Percentiles rank a stretch among this genome's conserved stretches.
Conservation (phyloP, 2,113 vertebrate genomes). For the human region GRCh38 chr11:99023001-99023500, state of each 20-base stretch:
- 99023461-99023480: slow-evolving; percentile 51
- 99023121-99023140: background rate
- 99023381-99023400: slow-evolving; percentile 64
- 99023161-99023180: background rate
- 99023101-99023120: slow-evolving; percentile 1
- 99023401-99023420: slow-evolving; percentile 58
- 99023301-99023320: slow-evolving; percentile 60
- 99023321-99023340: slow-evolving; percentile 72
- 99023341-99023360: slow-evolving; percentile 32
- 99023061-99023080: background rate
- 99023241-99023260: slow-evolving; percentile 63
- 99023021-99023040: background rate
- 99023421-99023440: slow-evolving; percentile 73
- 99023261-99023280: slow-evolving; percentile 62
- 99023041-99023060: background rate
- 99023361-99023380: slow-evolving; percentile 58
- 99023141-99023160: background rate
- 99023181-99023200: background rate
- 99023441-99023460: slow-evolving; percentile 83
- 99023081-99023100: slow-evolving; percentile 18
- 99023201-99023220: background rate
- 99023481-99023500: slow-evolving; percentile 20
- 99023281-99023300: slow-evolving; percentile 62
- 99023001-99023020: background rate
- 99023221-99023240: slow-evolving; percentile 15